phyloP scores from a whole-genome alignment of 2,797 vertebrate species.

The Natrix natrix region DNA sequence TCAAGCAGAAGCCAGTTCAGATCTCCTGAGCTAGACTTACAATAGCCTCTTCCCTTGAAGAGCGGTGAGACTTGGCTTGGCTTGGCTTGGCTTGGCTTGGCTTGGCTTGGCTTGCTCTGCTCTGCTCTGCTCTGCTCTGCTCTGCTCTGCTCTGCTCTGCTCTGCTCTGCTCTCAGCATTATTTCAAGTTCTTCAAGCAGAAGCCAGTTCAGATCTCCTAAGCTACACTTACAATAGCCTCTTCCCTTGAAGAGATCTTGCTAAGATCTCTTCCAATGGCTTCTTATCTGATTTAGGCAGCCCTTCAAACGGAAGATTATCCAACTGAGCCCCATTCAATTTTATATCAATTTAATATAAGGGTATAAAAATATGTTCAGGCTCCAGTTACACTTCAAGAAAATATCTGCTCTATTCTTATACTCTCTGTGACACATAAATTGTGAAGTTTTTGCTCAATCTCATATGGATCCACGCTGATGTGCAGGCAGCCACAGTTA shows the following conservation, averaged over 20 bases:
- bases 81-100: too few species aligned
- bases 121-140: not conserved
- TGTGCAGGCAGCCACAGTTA: not conserved
- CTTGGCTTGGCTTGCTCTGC: too few species aligned
- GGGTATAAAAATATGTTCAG: not conserved
- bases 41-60: too few species aligned
- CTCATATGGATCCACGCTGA: not conserved
- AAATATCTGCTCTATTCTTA: not conserved
- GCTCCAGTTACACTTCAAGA: not conserved
- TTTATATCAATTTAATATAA: not conserved
- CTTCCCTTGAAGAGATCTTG: not conserved
- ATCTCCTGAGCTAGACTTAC: too few species aligned
- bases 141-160: not conserved
- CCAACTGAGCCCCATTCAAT: not conserved
- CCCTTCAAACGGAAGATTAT: not conserved
- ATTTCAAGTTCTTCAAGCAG: not conserved
- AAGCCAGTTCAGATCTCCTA: not conserved
- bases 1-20: too few species aligned
- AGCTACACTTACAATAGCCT: not conserved
- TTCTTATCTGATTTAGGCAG: not conserved
- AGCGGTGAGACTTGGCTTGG: too few species aligned
- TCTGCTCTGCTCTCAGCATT: not conserved
- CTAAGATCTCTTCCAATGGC: not conserved
- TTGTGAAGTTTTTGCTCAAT: not conserved
- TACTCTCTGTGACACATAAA: not conserved